Evolutionary conservation across 1,140 invertebrate genomes (phyloP).

Genomic region (Anthonomus grandis): DNA sequence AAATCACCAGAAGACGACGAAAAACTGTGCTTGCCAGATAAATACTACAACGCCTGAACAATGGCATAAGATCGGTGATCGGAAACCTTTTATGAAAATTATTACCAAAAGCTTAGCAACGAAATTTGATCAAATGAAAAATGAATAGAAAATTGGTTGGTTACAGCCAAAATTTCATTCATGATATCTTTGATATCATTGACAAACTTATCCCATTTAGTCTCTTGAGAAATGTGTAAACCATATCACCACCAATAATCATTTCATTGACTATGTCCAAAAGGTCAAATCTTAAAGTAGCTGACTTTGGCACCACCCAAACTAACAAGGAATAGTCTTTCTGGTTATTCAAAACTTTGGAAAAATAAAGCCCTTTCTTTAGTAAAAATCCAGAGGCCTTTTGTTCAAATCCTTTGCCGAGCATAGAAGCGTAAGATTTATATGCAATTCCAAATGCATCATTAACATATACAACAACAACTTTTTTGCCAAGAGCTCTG

Average conservation of each 20-base stretch:
- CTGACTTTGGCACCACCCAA: conserved; percentile 98
- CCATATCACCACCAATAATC: conserved; percentile 99
- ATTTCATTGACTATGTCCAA: conserved; percentile 98
- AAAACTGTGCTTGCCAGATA: too few species aligned
- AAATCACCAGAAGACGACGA: too few species aligned
- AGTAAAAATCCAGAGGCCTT: conserved; percentile 93
- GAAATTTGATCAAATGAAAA: too few species aligned
- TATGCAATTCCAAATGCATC: conserved; percentile 99
- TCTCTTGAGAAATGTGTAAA: conserved; percentile 97
- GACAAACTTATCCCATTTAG: conserved; percentile 86
- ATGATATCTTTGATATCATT: too few species aligned
- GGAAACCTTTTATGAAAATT: too few species aligned
- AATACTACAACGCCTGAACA: too few species aligned
- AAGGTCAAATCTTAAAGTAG: conserved; percentile 96
- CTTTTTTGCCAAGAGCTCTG: conserved; percentile 84
- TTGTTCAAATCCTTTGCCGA: conserved; percentile 78
- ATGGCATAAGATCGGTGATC: too few species aligned
- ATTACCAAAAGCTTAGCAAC: too few species aligned
- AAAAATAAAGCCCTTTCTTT: conserved; percentile 99
- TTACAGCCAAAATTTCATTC: too few species aligned
- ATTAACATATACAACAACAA: conserved; percentile 98
- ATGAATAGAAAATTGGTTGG: too few species aligned
- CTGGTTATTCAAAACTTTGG: conserved; percentile 95
- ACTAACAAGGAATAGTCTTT: conserved; percentile 96
- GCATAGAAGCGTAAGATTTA: conserved; percentile 92